phyloP scores from a whole-genome alignment of 2,113 vertebrate genomes.

The Rhea pennata region DNA sequence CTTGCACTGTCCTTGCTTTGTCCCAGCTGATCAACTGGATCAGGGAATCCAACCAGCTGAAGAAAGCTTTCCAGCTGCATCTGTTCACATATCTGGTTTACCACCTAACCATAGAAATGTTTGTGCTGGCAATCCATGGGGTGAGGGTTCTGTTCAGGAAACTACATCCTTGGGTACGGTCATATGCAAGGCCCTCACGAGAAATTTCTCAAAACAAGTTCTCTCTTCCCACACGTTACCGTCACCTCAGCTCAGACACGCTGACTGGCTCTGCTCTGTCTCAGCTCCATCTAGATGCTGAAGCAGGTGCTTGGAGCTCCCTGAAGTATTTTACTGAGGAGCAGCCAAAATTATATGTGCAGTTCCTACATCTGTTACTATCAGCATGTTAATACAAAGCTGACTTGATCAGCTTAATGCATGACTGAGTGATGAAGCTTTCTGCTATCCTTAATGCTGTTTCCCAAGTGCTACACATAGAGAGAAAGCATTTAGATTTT shows the following conservation, averaged over 20 bases:
- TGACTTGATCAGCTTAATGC: not conserved
- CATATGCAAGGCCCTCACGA: not conserved
- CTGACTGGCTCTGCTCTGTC: not conserved
- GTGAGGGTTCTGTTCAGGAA: not conserved
- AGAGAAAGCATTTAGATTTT: too few species aligned
- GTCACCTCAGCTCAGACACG: not conserved
- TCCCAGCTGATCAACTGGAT: not conserved
- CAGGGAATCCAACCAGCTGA: not conserved
- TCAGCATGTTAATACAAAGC: not conserved
- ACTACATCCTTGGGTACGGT: too few species aligned
- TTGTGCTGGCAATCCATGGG: not conserved
- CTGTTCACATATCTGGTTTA: not conserved
- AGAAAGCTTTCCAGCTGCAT: not conserved
- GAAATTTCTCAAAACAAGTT: not conserved
- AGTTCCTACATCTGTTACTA: not conserved
- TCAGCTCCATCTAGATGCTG: not conserved
- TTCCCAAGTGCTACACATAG: not conserved
- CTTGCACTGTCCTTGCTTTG: not conserved
- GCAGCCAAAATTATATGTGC: not conserved
- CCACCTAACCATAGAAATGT: rapidly evolving
- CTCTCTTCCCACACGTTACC: not conserved
- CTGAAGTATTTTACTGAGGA: not conserved
- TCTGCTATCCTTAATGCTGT: not conserved
- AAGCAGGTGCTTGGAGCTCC: not conserved
- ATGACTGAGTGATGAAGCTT: not conserved